Percentiles rank a stretch among this genome's conserved stretches.
Evolutionary conservation across 2,888 invertebrate species (phyloP).

Genomic region (Phanerotoma sp.): DNA sequence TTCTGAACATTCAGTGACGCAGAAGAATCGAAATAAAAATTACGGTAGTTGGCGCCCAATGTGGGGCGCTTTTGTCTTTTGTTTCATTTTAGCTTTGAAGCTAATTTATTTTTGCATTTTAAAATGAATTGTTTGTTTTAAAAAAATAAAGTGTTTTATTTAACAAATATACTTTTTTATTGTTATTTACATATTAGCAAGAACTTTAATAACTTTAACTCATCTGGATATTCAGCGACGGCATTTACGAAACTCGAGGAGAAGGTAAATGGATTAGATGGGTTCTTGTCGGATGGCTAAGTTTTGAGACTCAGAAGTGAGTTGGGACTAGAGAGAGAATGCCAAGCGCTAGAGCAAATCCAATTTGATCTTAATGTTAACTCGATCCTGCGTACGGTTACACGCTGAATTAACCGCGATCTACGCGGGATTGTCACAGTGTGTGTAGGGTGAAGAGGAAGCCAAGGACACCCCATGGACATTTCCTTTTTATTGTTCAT

Average conservation of each 20-base stretch:
- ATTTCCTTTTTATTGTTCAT: neutral
- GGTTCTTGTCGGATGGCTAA: constrained; percentile 53
- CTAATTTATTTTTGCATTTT: too few species aligned
- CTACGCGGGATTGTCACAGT: constrained; percentile 1
- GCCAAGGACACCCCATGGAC: neutral
- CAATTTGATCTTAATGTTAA: constrained; percentile 55
- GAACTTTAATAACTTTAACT: neutral
- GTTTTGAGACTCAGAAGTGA: constrained; percentile 42
- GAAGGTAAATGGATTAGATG: constrained; percentile 50
- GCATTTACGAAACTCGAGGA: constrained; percentile 8
- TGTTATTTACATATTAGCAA: too few species aligned
- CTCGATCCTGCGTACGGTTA: constrained; percentile 53
- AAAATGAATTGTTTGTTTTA: too few species aligned
- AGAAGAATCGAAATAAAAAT: too few species aligned
- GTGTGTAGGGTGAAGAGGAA: neutral
- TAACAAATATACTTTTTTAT: too few species aligned
- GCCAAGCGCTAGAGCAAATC: constrained; percentile 40
- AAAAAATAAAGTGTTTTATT: too few species aligned
- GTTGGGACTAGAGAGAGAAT: constrained; percentile 11
- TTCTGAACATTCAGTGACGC: too few species aligned
- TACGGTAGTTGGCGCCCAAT: too few species aligned
- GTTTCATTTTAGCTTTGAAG: too few species aligned
- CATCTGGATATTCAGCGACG: neutral
- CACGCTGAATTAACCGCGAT: constrained; percentile 50
- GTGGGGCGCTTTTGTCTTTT: too few species aligned